Base-by-base conservation (phyloP, 1,140 invertebrate genomes). In the Lethocerus indicus region DNA sequence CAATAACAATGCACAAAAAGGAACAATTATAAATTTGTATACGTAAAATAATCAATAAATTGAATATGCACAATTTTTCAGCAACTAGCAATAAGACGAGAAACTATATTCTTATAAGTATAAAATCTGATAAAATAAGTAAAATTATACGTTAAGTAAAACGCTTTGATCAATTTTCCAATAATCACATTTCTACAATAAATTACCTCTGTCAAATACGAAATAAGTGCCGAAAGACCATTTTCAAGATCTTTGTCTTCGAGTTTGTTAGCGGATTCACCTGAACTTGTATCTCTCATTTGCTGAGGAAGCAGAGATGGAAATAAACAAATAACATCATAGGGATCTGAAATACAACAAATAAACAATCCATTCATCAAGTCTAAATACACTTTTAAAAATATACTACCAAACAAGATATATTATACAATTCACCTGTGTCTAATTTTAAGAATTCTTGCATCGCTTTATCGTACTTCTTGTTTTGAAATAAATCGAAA, bases 301-400 rank as follows among this genome's bases (percentile, higher is more conserved):
- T 75, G 70, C 48, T 80, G 77, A 1, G 85, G 82, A 49, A 93
- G 70, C 35, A 95, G 67, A 61, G 89, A 85, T 2, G 93, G 91
- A 69, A 91, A 96, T 12, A 97, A 65, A 50, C 87, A 79, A 57
- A 96, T 96, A 0, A 97, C 91, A 65, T 94, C 86, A 45, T 86
- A 87, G 0, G 91, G 88, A 72, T 96, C 89, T 74, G 58, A 40
- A 62, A 47, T 21, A 26, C 35, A 48, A 53, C 18, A 37, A 40
- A 24, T 25, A 43, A n/a, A 36, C 24, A 28, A 37, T 24, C 39
- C 24, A 23, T 18, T 12, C n/a, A 28, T 1, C 26, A 46, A 46
- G 9, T 18, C 3, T 18, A 28, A 29, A 16, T 46, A 7, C 9
- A 27, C 41, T 18, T 36, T 26, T 43, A n/a, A 50, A 43, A 43